Conservation (phyloP, 2,888 invertebrate species). For the Allophyes oxyacanthae region DNA sequence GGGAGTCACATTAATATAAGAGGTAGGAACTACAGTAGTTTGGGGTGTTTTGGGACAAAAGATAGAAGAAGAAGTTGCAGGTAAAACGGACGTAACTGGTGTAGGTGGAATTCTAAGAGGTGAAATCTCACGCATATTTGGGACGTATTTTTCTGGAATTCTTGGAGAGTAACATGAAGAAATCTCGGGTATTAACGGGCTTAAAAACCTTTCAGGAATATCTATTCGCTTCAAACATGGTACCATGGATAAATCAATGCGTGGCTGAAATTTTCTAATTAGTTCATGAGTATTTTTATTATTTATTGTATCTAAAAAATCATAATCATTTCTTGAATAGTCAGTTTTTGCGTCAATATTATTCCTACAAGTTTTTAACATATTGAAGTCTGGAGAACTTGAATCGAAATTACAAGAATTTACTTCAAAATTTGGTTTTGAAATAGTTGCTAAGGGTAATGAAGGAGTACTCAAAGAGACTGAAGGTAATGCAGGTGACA, state of each 20-base stretch:
- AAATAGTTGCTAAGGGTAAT: background rate
- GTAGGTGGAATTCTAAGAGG: constrained; percentile 16
- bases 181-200: background rate
- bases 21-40: background rate
- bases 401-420: background rate
- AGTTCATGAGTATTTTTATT: background rate
- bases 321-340: background rate
- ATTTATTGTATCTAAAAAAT: constrained; percentile 1
- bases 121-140: background rate
- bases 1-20: constrained; percentile 12
- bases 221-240: background rate
- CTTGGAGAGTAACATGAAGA: background rate
- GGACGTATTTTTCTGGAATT: background rate
- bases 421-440: background rate
- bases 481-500: background rate
- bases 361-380: background rate
- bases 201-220: background rate
- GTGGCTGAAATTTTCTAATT: background rate
- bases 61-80: background rate
- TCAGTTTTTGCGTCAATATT: background rate
- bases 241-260: background rate
- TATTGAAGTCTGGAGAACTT: background rate
- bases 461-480: background rate
- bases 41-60: background rate
- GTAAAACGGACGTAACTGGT: constrained; percentile 1